Percentiles rank a stretch among this genome's conserved stretches.
phyloP scores from a whole-genome alignment of 2,888 invertebrate genomes.

The Cosmopolites sordidus region DNA sequence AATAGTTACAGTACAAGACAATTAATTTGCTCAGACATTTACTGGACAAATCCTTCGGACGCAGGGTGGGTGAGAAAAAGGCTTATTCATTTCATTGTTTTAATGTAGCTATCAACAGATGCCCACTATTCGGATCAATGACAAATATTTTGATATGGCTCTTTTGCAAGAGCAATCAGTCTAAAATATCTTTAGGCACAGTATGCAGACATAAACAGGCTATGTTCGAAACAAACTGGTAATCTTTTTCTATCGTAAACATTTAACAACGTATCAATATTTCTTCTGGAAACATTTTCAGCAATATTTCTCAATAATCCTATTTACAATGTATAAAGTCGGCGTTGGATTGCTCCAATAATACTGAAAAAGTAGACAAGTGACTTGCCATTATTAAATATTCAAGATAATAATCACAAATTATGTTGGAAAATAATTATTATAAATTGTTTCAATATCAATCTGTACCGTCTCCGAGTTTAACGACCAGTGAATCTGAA shows the following conservation, averaged over 20 bases:
- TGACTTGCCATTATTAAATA: neutral
- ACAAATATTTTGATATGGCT: conserved; percentile 27
- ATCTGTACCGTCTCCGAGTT: no score
- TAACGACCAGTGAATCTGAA: no score
- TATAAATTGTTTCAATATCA: neutral
- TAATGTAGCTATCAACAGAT: conserved; percentile 46
- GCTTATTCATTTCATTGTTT: conserved; percentile 9
- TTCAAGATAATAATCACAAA: neutral
- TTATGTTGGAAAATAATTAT: neutral
- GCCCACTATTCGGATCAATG: conserved; percentile 47
- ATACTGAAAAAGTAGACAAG: neutral
- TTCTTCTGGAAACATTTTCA: neutral
- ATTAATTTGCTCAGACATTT: no score
- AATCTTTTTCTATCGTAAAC: conserved; percentile 16
- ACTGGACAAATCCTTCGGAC: no score
- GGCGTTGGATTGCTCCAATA: no score
- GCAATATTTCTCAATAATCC: neutral
- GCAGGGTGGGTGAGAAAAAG: neutral
- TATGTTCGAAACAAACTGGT: conserved; percentile 39
- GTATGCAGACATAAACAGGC: conserved; percentile 43
- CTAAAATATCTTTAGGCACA: conserved; percentile 46
- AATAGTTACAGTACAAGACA: no score
- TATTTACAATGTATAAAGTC: neutral
- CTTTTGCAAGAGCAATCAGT: conserved; percentile 33
- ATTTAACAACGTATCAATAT: neutral